Conservation (phyloP, 1,140 invertebrate species). For the Subanguina moxae region DNA sequence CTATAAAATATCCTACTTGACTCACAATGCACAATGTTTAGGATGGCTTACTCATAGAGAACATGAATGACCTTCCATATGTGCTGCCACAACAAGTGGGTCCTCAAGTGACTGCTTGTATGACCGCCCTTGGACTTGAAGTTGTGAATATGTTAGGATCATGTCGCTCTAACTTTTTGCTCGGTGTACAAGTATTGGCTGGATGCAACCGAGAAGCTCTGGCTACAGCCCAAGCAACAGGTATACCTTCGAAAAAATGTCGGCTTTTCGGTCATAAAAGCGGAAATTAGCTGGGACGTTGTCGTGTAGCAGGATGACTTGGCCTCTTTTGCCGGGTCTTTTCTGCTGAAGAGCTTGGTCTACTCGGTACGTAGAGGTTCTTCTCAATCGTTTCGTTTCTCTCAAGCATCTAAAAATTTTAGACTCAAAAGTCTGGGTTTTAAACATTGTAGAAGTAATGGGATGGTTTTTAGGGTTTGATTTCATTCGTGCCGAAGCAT, state of each 20-base stretch:
- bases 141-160: slow-evolving; percentile 47
- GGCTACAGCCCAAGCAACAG: slow-evolving; percentile 71
- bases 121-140: slow-evolving; percentile 64
- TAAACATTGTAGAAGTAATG: background rate
- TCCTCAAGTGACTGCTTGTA: slow-evolving; percentile 68
- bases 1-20: slow-evolving; percentile 15
- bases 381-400: no score
- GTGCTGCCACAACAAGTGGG: slow-evolving; percentile 62
- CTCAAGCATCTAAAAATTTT: background rate
- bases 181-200: slow-evolving; percentile 69
- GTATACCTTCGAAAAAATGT: slow-evolving; percentile 41
- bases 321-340: no score
- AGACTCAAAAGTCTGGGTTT: background rate
- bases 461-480: slow-evolving; percentile 66
- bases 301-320: no score
- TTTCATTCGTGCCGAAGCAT: slow-evolving; percentile 76
- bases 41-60: slow-evolving; percentile 77
- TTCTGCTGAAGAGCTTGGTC: background rate
- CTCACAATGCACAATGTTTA: slow-evolving; percentile 56
- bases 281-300: no score
- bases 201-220: slow-evolving; percentile 74
- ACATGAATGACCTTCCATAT: slow-evolving; percentile 82
- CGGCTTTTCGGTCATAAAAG: no score
- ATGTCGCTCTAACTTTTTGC: slow-evolving; percentile 40
- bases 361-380: no score